Conservation (phyloP, 92 coral and sea anemone species). For the Phenganax stokvisi region DNA sequence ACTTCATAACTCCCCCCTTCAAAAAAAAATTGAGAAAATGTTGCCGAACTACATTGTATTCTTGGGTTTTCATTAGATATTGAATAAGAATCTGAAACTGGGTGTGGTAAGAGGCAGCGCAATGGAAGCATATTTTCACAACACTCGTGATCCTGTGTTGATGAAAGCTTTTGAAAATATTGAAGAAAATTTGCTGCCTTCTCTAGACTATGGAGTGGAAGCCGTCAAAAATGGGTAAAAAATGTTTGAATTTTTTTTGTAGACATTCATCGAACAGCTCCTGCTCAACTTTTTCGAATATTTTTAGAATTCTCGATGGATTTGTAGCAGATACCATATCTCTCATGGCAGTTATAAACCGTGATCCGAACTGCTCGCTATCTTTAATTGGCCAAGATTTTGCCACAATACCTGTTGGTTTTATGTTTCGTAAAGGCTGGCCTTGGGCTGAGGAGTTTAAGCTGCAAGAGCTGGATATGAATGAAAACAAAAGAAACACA, state of each 20-base stretch:
- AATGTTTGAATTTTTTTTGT: slow-evolving; percentile 42
- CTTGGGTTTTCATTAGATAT: slow-evolving; percentile 28
- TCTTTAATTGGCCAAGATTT: slow-evolving; percentile 56
- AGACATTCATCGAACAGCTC: not conserved
- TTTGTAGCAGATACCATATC: slow-evolving; percentile 63
- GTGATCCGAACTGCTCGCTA: slow-evolving; percentile 46
- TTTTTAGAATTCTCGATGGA: slow-evolving; percentile 63
- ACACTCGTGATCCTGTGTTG: slow-evolving; percentile 53
- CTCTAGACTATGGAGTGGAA: slow-evolving; percentile 50
- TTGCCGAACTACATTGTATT: not conserved
- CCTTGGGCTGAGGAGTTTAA: slow-evolving; percentile 66
- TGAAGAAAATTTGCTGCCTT: slow-evolving; percentile 50
- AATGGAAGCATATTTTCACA: slow-evolving; percentile 67
- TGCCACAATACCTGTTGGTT: slow-evolving; percentile 57
- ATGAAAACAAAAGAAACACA: slow-evolving; percentile 59
- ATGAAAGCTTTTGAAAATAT: slow-evolving; percentile 52
- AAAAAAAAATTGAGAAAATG: not conserved
- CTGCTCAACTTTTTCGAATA: not conserved
- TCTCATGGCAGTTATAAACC: slow-evolving; percentile 49
- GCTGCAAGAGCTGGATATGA: slow-evolving; percentile 54
- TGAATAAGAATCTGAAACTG: slow-evolving; percentile 54
- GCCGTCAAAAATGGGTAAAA: slow-evolving; percentile 51
- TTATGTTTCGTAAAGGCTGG: slow-evolving; percentile 61
- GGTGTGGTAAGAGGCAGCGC: slow-evolving; percentile 61
- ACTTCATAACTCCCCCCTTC: too few species aligned